Base-by-base conservation (phyloP, 1,140 invertebrate species). In the Aplysia californica region DNA sequence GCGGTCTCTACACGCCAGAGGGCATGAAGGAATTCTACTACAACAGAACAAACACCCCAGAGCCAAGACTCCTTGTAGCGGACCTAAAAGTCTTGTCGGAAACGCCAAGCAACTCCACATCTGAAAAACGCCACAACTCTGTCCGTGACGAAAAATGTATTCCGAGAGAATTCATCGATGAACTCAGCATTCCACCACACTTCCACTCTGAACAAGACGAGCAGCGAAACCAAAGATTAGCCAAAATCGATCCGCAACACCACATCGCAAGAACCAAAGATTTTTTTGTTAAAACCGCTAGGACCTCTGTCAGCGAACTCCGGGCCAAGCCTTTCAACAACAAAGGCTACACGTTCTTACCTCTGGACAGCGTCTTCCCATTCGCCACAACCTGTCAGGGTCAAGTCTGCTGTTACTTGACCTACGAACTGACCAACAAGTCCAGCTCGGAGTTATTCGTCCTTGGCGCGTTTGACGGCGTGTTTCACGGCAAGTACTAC, bases 1-100 rank as follows among this genome's bases (percentile, higher is more conserved):
- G 90, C 75, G 92, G 92, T 3, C 91, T 93, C 55, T 93, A 82
- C 61, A 75, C 78, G 23, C 80, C 83, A 6, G 36, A 75, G 3
- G 79, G 79, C 2, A 72, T 71, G 3, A 68, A 55, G 0, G 55
- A 55, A 3, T 86, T 80, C 66, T 80, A 76, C 31, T 81, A 80
- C 75, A 79, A 84, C 65, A 56, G 66, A 5, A 44, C 18, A 29
- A 6, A 6, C 4, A 29, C 20, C n/a, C 55, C 67, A 10, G 21
- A 10, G 1, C 23, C 39, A 2, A 70, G 33, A 55, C 26, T 70
- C 5, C 26, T 70, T 5, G 67, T 70, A 4, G 26, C 67, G 26
- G 6, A 44, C 5, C 21, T 70, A 5, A n/a, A 70, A 5, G 39
- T 70, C 31, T 18, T 70, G 58, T 20, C 20, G 6, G 5, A 29